Percentiles rank a stretch among this genome's conserved stretches.
phyloP scores from a whole-genome alignment of 1,140 invertebrate genomes.

The Andrena cerasifolii region DNA sequence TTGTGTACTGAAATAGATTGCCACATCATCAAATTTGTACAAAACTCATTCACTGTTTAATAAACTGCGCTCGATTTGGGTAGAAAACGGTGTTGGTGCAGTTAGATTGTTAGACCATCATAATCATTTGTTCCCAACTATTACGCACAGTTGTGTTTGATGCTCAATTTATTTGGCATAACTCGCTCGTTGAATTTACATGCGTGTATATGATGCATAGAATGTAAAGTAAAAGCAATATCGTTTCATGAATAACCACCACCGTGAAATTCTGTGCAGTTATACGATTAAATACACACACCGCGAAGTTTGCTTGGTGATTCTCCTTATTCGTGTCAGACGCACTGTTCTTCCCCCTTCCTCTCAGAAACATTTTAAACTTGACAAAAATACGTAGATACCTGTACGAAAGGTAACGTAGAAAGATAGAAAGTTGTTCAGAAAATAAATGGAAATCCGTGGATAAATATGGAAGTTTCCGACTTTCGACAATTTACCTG shows the following conservation, averaged over 20 bases:
- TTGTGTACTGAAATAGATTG: background rate
- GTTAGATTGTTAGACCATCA: background rate
- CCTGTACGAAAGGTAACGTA: no score
- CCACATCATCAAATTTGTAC: background rate
- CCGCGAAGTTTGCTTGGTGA: no score
- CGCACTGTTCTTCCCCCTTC: background rate
- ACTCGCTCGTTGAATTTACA: background rate
- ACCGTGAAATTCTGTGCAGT: conserved; percentile 6
- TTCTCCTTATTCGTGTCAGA: background rate
- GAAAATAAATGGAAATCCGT: no score
- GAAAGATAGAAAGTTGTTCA: no score
- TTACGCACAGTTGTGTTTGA: no score
- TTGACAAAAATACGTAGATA: background rate
- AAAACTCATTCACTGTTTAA: background rate
- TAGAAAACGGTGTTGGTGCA: background rate
- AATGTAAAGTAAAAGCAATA: background rate
- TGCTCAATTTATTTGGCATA: background rate
- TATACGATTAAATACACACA: background rate
- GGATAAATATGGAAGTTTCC: no score
- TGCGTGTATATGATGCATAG: background rate
- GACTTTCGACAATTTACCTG: no score
- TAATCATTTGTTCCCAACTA: background rate
- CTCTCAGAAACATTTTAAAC: background rate
- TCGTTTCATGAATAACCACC: background rate
- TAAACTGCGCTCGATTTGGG: background rate